Evolutionary conservation across 1,140 invertebrate species (phyloP), one percentile per base, ranked within the genome.

Genomic region (Drosophila kohkoa): DNA sequence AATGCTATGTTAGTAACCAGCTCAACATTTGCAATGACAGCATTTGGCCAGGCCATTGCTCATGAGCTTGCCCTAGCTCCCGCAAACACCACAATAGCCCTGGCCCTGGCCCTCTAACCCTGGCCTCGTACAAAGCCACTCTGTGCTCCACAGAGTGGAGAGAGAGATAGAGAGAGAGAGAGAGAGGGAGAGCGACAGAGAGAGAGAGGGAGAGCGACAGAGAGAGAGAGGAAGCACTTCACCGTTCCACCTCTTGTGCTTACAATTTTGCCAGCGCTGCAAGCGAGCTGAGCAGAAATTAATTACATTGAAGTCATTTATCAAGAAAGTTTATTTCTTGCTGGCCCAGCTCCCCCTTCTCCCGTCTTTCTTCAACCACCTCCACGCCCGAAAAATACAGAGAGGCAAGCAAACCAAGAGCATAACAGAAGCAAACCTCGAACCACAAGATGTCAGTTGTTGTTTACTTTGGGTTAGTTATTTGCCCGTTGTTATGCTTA

Each of bases 301-400:
- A 89, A 89, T 89, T 89, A 89, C 85, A 89, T 89, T 89, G 85
- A 89, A 89, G 85, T 89, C 85, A 89, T 89, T 89, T 89, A 89
- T 89, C 85, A 89, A 89, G 85, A 89, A 89, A 89, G 85, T 89
- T 89, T 89, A 89, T 89, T 88, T 89, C 85, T 89, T 89, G 85
- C 85, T 75, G 46, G 70, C 46, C 41, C 71, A 35, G 58, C 28
- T 5, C 3, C 35, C 32, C 20, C 52, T 49, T 1, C 25, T 15
- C 5, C 8, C 10, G 1, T 30, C 8, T 7, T 5, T 15, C 20
- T 11, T 11, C 48, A 5, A 11, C 54, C 11, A 6, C 28, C 16
- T 5, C 8, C 55, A 16, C 3, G 3, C 46, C 46, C 30, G 28
- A 41, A 77, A 38, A 55, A 6, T 25, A 25, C 3, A 3, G 20